Base-by-base conservation (phyloP, 2,888 invertebrate species). In the Ichneumoninae sp. region DNA sequence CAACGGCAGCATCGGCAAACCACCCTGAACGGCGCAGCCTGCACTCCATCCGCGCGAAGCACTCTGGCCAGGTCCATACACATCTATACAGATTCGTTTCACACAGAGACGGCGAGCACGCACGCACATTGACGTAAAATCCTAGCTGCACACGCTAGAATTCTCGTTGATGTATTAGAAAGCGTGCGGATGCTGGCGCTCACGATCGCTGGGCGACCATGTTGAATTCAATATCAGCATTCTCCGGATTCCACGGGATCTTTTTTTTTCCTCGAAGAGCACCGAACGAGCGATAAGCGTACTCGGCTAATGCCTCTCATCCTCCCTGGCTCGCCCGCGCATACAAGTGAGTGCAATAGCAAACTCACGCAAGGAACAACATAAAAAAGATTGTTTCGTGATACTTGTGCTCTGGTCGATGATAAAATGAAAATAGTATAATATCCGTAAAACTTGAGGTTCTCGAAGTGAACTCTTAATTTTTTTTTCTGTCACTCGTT, bases 161-260 rank as follows among this genome's bases (percentile, higher is more conserved):
- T 71, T 71, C 62, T 72, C 57, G 52, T 57, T 54, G 65, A 79
- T 79, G 69, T 78, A 79, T 83, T 78, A 62, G 69, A 84, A 54
- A 54, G 76, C 76, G 79, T 80, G 82, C 81, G 83, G 81, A 74
- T 33, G 65, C 65, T 30, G 44, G 57, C 85, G 82, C 85, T 81
- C 80, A 80, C 80, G 62, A 89, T 88, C 89, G 88, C 87, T 81
- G 84, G 86, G 88, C 72, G 91, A 93, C 93, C 93, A 93, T 93
- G 92, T 92, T 93, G 93, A 93, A 93, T 93, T 93, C 93, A 93
- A 93, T 93, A 93, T 93, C 92, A 91, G 91, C 92, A 92, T 92
- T 91, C 91, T 85, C 87, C 57, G 90, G 90, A 92, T 93, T 93
- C 93, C 91, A 85, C 80, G 87, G 86, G 88, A 88, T 86, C 89